Evolutionary conservation across 1,140 invertebrate genomes (phyloP).

Genomic region (Hyles euphorbiae): DNA sequence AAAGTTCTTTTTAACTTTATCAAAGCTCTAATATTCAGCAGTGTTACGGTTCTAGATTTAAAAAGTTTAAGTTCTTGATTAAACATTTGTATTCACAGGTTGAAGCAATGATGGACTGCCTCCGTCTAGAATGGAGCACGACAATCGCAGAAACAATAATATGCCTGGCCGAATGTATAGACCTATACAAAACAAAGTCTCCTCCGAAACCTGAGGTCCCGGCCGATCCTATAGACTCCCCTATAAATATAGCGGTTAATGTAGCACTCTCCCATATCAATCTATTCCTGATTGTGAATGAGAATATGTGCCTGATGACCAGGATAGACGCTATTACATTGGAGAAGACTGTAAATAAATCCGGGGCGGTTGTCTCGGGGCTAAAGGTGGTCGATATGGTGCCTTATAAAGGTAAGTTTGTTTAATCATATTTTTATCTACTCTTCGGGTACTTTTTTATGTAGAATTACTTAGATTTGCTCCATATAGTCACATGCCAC

Average conservation of each 20-base stretch:
- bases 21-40: too few relatives aligned
- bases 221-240: constrained; percentile 20
- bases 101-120: constrained; percentile 72
- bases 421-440: not conserved
- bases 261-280: constrained; percentile 70
- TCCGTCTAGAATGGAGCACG: constrained; percentile 64
- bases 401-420: constrained; percentile 53
- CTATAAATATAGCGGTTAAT: constrained; percentile 49
- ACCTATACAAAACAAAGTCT: constrained; percentile 38
- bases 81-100: constrained; percentile 45
- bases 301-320: constrained; percentile 62
- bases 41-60: too few relatives aligned
- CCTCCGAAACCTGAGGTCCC: constrained; percentile 5
- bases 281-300: constrained; percentile 56
- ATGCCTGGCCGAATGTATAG: constrained; percentile 47
- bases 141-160: constrained; percentile 53
- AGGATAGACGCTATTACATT: constrained; percentile 63
- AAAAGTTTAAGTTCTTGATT: too few relatives aligned
- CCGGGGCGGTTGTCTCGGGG: constrained; percentile 55
- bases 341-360: constrained; percentile 49
- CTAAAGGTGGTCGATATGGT: constrained; percentile 69
- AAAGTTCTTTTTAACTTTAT: too few relatives aligned
- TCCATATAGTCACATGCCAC: too few relatives aligned
- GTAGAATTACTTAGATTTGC: too few relatives aligned
- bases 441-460: too few relatives aligned